Evolutionary conservation across 2,797 vertebrate species (phyloP), one percentile per base, ranked within the genome.

Genomic region (Lepilemur ruficaudatus): DNA sequence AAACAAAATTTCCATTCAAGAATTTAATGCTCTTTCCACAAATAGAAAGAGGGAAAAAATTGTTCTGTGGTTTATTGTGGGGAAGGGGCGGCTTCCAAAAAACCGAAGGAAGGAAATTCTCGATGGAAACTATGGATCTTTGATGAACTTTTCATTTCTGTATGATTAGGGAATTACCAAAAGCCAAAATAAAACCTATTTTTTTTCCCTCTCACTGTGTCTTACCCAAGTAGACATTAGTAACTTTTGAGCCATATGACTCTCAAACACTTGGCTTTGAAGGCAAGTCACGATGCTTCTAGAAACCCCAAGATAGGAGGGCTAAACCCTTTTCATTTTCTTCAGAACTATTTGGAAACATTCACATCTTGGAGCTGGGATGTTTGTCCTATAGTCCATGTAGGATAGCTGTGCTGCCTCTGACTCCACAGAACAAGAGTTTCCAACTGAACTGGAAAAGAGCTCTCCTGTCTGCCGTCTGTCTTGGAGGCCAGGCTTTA

Each of bases 401-500:
- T 38, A 83, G 50, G 35, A 32, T n/a, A 52, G 52, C 55, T 80
- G 25, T 67, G 30, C 28, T 82, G 35, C 57, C 69, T 95, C 57
- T 84, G 55, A 41, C 76, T 92, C 55, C 65, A 69, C 65, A 75
- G 93, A 93, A 95, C 8, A 59, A n/a, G n/a, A 92, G 38, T 84
- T 95, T 97, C 95, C 67, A 73, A 32, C 11, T 25, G 13, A 72
- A 76, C 48, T n/a, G 80, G 86, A 89, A 78, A 92, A 91, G 59
- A 67, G 2, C 28, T 93, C 35, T 95, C 90, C 67, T 80, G 35
- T 38, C 63, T 48, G 35, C 4, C 4, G 6, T 73, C 84, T 35
- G 35, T 86, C 69, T 82, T 14, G 72, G 25, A 92, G 94, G 95
- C 87, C 97, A 97, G 96, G 87, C 93, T 97, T 97, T 89, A 97